phyloP scores from a whole-genome alignment of 1,140 invertebrate species.

The Zaprionus gabonicus region DNA sequence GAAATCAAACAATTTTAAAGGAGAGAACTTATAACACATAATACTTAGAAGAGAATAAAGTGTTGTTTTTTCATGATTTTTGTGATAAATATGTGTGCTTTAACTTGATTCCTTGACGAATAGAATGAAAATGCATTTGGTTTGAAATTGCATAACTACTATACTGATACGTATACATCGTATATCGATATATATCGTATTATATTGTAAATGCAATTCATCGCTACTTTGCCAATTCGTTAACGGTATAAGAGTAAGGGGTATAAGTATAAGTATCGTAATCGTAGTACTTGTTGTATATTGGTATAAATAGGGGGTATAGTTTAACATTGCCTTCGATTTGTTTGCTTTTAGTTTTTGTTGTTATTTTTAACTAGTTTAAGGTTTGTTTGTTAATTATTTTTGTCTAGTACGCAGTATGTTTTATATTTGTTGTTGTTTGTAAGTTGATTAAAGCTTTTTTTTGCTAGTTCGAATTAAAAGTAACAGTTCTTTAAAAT shows the following conservation, averaged over 20 bases:
- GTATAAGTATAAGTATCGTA: slow-evolving; percentile 18
- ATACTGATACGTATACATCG: not conserved
- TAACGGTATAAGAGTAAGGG: slow-evolving; percentile 16
- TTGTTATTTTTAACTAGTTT: slow-evolving; percentile 36
- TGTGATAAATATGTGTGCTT: slow-evolving; percentile 6
- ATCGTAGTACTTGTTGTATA: slow-evolving; percentile 7
- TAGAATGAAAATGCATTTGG: slow-evolving; percentile 24
- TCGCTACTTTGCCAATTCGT: slow-evolving; percentile 32
- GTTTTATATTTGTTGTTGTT: slow-evolving; percentile 6
- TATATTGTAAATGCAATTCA: slow-evolving; percentile 36
- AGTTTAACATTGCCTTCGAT: slow-evolving; percentile 9
- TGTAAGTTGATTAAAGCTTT: slow-evolving; percentile 40
- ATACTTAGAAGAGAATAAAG: slow-evolving; percentile 13
- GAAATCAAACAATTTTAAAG: slow-evolving; percentile 7
- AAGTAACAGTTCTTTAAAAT: slow-evolving; percentile 29
- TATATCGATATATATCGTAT: slow-evolving; percentile 10
- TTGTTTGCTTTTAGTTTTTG: slow-evolving; percentile 15
- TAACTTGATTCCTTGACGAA: not conserved
- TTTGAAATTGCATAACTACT: slow-evolving; percentile 32
- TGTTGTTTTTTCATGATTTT: not conserved
- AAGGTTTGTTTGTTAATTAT: not conserved
- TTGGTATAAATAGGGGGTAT: slow-evolving; percentile 24
- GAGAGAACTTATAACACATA: slow-evolving; percentile 7
- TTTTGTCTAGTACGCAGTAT: slow-evolving; percentile 7
- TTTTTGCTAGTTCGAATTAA: slow-evolving; percentile 20